These are phyloP conservation scores for Macropus fuliginosus DNA, from an alignment of 2,797 vertebrate species.

Conservation along the genomic window DNA sequence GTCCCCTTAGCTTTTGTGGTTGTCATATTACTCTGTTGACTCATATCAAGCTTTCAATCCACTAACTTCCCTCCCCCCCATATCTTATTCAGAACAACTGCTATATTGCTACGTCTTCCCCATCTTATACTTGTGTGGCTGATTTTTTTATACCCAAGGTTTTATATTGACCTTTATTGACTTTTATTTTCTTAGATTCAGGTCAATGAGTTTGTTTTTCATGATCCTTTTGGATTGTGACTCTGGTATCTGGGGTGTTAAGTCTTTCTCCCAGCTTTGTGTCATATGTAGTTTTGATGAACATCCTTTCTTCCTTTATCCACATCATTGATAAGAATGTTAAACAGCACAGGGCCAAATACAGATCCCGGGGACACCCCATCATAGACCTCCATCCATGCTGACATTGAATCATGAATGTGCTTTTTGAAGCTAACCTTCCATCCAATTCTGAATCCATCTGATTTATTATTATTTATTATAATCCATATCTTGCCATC, in stretches of 20 bases:
- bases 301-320: background rate
- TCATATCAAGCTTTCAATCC: background rate
- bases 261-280: background rate
- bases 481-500: background rate
- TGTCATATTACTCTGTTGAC: background rate
- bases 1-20: background rate
- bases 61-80: no score
- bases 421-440: background rate
- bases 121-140: background rate
- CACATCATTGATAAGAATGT: background rate
- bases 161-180: background rate
- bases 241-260: background rate
- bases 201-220: background rate
- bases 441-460: background rate
- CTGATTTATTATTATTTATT: background rate
- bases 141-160: background rate
- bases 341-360: background rate
- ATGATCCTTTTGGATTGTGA: background rate
- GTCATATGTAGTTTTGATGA: background rate
- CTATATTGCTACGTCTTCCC: background rate
- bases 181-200: background rate
- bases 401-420: background rate
- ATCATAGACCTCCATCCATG: background rate
- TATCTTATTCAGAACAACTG: background rate
- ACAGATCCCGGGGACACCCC: background rate